phyloP scores from a whole-genome alignment of 1,140 invertebrate species.

The Calosoma granatense region DNA sequence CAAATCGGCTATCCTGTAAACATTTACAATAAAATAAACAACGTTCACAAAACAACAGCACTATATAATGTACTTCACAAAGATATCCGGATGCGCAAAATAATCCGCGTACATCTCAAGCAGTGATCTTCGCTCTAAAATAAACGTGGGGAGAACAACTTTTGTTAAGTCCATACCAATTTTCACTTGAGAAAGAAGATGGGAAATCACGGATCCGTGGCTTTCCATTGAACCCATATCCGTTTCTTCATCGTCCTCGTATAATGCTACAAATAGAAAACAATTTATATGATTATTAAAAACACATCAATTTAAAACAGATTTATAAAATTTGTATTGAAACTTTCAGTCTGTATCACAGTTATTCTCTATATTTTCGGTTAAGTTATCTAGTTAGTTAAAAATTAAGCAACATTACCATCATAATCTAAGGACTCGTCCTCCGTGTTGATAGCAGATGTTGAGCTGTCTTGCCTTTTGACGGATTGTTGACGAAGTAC shows the following conservation, averaged over 20 bases:
- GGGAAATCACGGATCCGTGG: slow-evolving; percentile 89
- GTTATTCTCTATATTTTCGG: no score
- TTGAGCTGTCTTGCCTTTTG: not conserved
- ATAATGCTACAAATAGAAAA: slow-evolving; percentile 53
- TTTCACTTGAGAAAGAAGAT: slow-evolving; percentile 90
- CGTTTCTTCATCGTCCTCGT: slow-evolving; percentile 79
- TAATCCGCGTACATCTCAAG: slow-evolving; percentile 98
- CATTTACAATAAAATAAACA: not conserved
- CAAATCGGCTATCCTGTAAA: slow-evolving; percentile 69
- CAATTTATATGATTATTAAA: slow-evolving; percentile 6
- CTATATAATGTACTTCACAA: slow-evolving; percentile 75
- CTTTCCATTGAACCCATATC: slow-evolving; percentile 80
- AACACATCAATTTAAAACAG: slow-evolving; percentile 4
- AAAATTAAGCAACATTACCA: slow-evolving; percentile 41
- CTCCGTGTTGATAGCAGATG: slow-evolving; percentile 40
- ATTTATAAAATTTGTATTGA: no score
- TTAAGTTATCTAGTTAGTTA: no score
- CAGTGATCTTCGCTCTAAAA: slow-evolving; percentile 87
- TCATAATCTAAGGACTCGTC: slow-evolving; percentile 61
- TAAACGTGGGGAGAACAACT: slow-evolving; percentile 94
- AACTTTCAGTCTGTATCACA: no score
- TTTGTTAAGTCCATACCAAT: slow-evolving; percentile 99
- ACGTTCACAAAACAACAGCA: not conserved
- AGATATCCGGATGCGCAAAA: slow-evolving; percentile 94
- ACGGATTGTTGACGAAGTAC: not conserved